Conservation (phyloP, 2,113 vertebrate species). For the Alligator sinensis region DNA sequence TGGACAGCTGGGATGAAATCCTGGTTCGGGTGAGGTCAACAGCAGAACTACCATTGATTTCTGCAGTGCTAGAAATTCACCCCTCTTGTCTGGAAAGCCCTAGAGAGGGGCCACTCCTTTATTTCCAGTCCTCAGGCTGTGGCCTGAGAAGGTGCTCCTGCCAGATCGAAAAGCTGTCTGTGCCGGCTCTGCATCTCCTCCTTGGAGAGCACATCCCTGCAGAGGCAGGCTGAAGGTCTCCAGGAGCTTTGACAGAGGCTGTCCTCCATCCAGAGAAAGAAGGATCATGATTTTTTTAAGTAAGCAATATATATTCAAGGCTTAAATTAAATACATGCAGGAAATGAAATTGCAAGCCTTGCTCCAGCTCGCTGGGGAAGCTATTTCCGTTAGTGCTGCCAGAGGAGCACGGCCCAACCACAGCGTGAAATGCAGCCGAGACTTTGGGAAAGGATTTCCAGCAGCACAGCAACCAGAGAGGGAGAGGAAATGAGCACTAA, state of each 20-base stretch:
- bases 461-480: neutral
- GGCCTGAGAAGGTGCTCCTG: neutral
- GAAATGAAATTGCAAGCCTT: constrained; percentile 52
- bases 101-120: neutral
- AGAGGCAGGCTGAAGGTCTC: neutral
- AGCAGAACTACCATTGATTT: neutral
- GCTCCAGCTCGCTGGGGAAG: neutral
- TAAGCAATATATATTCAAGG: constrained; percentile 68
- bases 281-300: neutral
- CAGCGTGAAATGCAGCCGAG: neutral
- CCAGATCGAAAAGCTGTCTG: neutral
- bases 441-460: neutral
- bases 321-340: constrained; percentile 49
- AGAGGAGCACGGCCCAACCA: neutral
- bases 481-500: neutral
- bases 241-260: neutral
- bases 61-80: neutral
- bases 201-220: neutral
- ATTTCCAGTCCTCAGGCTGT: neutral
- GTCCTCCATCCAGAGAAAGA: neutral
- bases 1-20: neutral
- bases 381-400: neutral
- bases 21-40: neutral
- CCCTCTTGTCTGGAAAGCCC: neutral
- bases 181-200: neutral